Conservation (phyloP, 2,797 vertebrate species). For the Dryobates pubescens region DNA sequence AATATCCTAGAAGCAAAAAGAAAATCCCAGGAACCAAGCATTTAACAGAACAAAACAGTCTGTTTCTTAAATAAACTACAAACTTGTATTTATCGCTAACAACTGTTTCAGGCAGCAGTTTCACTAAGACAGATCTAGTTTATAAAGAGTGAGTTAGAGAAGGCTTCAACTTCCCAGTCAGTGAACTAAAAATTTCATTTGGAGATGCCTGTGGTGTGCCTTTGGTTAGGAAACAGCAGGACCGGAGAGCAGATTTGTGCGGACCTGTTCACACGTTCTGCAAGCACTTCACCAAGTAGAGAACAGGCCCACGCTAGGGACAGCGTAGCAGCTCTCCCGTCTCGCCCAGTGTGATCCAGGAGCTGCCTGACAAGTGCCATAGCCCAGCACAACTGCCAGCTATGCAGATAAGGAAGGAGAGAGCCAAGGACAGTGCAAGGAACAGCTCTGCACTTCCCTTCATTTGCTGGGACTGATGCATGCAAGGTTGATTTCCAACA, state of each 20-base stretch:
- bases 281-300: neutral
- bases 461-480: fast-evolving
- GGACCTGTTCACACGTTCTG: neutral
- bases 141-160: constrained; percentile 14
- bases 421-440: neutral
- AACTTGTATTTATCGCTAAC: neutral
- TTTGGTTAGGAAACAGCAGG: neutral
- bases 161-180: constrained; percentile 18
- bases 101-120: neutral
- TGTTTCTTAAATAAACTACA: neutral
- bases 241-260: neutral
- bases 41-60: neutral
- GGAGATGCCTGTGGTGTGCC: neutral
- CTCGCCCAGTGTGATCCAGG: neutral
- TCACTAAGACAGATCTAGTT: neutral
- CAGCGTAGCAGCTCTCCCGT: neutral
- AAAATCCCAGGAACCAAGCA: constrained; percentile 31
- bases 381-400: neutral
- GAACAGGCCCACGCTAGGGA: neutral
- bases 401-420: neutral
- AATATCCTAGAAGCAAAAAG: constrained; percentile 37
- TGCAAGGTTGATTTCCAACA: neutral
- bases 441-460: neutral
- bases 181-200: neutral
- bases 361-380: neutral